These are phyloP conservation scores for Sarcophaga variegata DNA, from an alignment of 2,888 invertebrate species.

Conservation along the genomic window DNA sequence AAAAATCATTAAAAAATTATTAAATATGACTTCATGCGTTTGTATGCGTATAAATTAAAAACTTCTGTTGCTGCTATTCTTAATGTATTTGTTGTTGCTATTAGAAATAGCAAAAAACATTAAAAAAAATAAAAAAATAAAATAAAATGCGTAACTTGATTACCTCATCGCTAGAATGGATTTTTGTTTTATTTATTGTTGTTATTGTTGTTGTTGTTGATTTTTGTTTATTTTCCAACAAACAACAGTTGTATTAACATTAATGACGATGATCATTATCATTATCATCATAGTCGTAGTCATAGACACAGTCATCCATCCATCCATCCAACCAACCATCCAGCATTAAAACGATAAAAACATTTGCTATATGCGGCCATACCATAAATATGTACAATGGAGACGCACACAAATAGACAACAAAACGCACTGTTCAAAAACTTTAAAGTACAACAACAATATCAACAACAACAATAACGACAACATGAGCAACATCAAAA, in stretches of 20 bases:
- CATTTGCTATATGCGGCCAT: conserved; percentile 38
- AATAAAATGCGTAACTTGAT: conserved; percentile 64
- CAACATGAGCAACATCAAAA: conserved; percentile 38
- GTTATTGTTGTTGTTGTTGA: no score
- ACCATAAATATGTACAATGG: background rate
- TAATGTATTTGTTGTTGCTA: conserved; percentile 17
- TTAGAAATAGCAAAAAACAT: conserved; percentile 20
- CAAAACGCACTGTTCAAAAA: conserved; percentile 60
- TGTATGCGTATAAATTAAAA: conserved; percentile 46
- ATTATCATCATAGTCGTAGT: conserved; percentile 29
- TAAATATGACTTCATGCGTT: conserved; percentile 56
- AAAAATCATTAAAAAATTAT: background rate
- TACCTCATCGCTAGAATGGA: conserved; percentile 64
- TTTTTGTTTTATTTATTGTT: conserved; percentile 25
- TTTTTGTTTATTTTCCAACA: conserved; percentile 42
- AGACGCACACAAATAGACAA: conserved; percentile 8
- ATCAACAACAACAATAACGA: background rate
- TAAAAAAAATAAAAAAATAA: conserved; percentile 43
- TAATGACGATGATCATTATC: conserved; percentile 25
- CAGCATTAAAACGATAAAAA: conserved; percentile 45
- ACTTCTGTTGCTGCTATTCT: background rate
- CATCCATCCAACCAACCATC: conserved; percentile 1
- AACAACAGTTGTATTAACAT: conserved; percentile 44
- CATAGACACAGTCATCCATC: background rate
- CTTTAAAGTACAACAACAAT: conserved; percentile 24